Evolutionary conservation across 2,888 invertebrate genomes (phyloP).

Genomic region (Laspeyria flexula): DNA sequence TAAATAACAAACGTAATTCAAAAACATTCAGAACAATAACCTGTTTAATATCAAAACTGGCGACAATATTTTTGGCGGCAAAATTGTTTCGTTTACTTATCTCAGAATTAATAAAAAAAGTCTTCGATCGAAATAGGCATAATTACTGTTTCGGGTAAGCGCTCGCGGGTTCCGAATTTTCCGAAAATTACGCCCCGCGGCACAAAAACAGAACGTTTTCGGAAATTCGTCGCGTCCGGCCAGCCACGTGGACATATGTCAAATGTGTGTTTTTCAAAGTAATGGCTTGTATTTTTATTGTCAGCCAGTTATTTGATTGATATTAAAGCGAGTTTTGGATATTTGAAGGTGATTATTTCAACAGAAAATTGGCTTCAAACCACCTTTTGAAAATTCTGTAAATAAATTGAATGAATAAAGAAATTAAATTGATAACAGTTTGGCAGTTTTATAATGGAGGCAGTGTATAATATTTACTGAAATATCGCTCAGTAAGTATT

Average conservation of each 20-base stretch:
- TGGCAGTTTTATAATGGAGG: too few relatives aligned
- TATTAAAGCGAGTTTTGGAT: not conserved
- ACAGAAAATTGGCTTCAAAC: too few relatives aligned
- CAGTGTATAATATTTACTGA: too few relatives aligned
- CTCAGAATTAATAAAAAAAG: constrained; percentile 57
- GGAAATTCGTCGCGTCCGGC: constrained; percentile 60
- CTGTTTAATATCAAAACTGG: constrained; percentile 12
- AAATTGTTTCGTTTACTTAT: constrained; percentile 48
- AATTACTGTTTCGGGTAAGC: constrained; percentile 70
- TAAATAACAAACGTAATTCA: constrained; percentile 1
- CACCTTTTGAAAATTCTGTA: too few relatives aligned
- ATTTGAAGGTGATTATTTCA: not conserved
- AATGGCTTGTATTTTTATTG: constrained; percentile 13
- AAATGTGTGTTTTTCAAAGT: constrained; percentile 39
- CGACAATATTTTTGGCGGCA: constrained; percentile 29
- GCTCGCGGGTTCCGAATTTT: constrained; percentile 62
- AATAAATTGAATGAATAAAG: not conserved
- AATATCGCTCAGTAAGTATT: too few relatives aligned
- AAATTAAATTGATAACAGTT: too few relatives aligned
- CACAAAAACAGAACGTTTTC: constrained; percentile 67
- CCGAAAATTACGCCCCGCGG: constrained; percentile 65
- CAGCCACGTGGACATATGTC: constrained; percentile 17
- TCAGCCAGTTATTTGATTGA: not conserved
- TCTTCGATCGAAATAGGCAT: constrained; percentile 77
- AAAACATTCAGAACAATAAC: constrained; percentile 19